Evolutionary conservation across 1,140 invertebrate species (phyloP).

Genomic region (Bombus balteatus): DNA sequence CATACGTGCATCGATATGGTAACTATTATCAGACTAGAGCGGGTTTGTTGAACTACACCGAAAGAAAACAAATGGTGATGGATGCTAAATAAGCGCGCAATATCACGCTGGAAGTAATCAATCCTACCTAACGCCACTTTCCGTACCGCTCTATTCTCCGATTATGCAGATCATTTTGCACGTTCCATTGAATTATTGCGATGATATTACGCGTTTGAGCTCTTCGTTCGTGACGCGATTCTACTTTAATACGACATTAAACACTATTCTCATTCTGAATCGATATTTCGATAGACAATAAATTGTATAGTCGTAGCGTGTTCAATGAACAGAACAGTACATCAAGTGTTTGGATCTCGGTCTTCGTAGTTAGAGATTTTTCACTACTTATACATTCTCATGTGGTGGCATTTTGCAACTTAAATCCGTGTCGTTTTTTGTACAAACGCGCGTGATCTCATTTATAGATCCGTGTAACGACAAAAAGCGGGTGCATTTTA

Average conservation of each 20-base stretch:
- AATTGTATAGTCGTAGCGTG: background rate
- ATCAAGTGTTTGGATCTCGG: too few relatives aligned
- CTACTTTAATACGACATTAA: conserved; percentile 11
- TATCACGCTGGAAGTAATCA: background rate
- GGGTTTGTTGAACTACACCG: background rate
- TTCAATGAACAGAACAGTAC: background rate
- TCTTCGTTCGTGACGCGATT: conserved; percentile 34
- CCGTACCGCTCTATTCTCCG: background rate
- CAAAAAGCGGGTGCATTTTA: background rate
- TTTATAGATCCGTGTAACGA: background rate
- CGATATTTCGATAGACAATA: background rate
- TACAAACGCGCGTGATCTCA: background rate
- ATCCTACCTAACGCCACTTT: background rate
- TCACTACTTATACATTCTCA: background rate
- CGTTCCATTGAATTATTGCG: conserved; percentile 19
- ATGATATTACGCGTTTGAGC: conserved; percentile 15
- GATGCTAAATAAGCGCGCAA: background rate
- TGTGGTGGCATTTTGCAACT: background rate
- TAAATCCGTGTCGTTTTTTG: background rate
- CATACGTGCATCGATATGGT: background rate
- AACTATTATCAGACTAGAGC: background rate
- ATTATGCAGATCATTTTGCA: background rate
- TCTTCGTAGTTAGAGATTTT: background rate
- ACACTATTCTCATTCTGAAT: background rate
- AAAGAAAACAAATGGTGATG: background rate